Conservation (phyloP, 1,140 invertebrate species). For the Drosophila nigromelanica region DNA sequence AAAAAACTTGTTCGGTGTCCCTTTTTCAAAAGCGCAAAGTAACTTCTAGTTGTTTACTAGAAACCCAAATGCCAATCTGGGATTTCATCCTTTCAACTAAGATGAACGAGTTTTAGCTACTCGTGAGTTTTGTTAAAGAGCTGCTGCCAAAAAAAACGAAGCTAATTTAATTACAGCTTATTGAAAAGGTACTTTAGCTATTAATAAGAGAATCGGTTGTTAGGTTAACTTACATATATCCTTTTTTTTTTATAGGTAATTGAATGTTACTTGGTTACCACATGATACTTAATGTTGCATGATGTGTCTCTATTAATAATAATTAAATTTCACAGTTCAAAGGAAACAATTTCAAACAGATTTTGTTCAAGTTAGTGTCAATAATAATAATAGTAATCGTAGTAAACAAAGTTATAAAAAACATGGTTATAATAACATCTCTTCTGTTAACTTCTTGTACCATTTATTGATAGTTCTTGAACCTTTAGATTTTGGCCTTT, state of each 20-base stretch:
- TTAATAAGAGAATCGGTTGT: background rate
- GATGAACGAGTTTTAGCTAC: constrained; percentile 13
- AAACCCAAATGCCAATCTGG: constrained; percentile 36
- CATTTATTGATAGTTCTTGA: too few relatives aligned
- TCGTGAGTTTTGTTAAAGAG: background rate
- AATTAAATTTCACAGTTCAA: too few relatives aligned
- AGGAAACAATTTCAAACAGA: too few relatives aligned
- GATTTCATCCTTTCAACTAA: constrained; percentile 48
- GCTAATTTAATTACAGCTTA: constrained; percentile 2
- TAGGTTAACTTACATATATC: background rate
- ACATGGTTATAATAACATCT: too few relatives aligned
- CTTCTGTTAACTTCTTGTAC: background rate
- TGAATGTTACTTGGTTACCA: too few relatives aligned
- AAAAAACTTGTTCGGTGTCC: constrained; percentile 56
- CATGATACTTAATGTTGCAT: too few relatives aligned
- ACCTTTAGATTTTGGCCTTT: background rate
- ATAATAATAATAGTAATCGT: too few relatives aligned
- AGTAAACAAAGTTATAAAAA: too few relatives aligned
- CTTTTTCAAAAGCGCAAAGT: constrained; percentile 51
- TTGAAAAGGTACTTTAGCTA: background rate
- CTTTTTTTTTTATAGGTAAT: too few relatives aligned
- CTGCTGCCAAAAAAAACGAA: background rate
- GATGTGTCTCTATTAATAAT: too few relatives aligned
- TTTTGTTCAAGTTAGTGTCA: too few relatives aligned
- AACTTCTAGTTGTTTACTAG: constrained; percentile 47